Evolutionary conservation across 2,113 vertebrate genomes (phyloP), one percentile per base, ranked within the genome.

Genomic region (Chroicocephalus ridibundus): DNA sequence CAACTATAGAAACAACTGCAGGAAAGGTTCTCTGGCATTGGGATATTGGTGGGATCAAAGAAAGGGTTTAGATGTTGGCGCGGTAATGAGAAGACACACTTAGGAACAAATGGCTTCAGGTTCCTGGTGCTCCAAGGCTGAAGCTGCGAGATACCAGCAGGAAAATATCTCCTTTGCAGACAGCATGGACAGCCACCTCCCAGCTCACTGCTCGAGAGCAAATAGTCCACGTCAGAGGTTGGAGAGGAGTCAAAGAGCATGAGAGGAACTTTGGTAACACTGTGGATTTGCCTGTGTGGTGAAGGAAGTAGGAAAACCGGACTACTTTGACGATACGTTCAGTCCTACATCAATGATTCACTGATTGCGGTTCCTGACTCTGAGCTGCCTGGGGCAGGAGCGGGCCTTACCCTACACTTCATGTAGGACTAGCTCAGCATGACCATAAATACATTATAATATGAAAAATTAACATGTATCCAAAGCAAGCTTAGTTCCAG

Each of bases 161-260:
- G 42, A 79, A 88, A 71, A 81, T 0, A 0, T 54, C 58, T 58
- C 38, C 42, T 88, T 58, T 52, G 79, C 51, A 42, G 79, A 40
- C 0, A 6, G 44, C 26, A 51, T 2, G 16, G 57, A 25, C 24
- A 88, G 36, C 13, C 13, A 66, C 29, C 42, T 86, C 38, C n/a
- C 5, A 4, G 64, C 15, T 60, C 31, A 27, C 6, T 29, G 19
- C 29, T 57, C 38, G 2, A 20, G 11, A 84, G 47, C 20, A 64
- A 80, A 81, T 0, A 1, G 52, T 22, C 34, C 27, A 20, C 0
- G 0, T 10, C 19, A 51, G 40, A 42, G 38, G 24, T 1, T 29
- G 29, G n/a, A 62, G 10, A 40, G 40, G 40, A 40, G 26, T 29
- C 13, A 34, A 55, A 74, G 27, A 44, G 40, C 12, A 5, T 38